Conservation (phyloP, 2,888 invertebrate species). For the Diadegma fenestrale region DNA sequence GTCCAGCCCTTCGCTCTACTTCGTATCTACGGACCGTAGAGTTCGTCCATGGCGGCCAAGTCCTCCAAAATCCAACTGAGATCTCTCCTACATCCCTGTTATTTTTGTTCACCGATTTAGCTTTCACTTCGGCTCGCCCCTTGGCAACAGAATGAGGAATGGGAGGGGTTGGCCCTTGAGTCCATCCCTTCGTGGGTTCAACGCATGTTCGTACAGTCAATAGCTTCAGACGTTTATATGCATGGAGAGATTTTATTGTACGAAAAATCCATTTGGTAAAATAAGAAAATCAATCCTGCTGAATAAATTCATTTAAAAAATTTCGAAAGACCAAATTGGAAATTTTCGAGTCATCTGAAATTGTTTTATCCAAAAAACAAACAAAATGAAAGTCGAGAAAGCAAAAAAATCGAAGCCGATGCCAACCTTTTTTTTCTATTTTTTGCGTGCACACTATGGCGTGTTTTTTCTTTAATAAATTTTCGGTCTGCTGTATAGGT, state of each 20-base stretch:
- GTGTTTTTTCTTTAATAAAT: background rate
- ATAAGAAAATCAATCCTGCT: background rate
- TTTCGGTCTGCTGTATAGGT: background rate
- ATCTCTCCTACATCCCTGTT: slow-evolving; percentile 76
- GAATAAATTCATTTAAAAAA: background rate
- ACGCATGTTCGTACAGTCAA: background rate
- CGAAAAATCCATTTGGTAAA: background rate
- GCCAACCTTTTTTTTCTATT: background rate
- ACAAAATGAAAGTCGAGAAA: background rate
- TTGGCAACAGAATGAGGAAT: slow-evolving; percentile 53
- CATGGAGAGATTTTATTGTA: background rate
- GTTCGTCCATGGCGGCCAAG: slow-evolving; percentile 63
- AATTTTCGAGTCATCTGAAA: background rate
- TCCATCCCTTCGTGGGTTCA: slow-evolving; percentile 24
- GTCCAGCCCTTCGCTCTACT: slow-evolving; percentile 35
- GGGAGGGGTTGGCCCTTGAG: slow-evolving; percentile 36
- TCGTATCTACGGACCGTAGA: background rate
- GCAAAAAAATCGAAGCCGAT: background rate
- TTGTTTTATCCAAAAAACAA: background rate
- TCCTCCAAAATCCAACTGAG: slow-evolving; percentile 54
- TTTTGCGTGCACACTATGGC: background rate
- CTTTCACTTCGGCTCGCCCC: slow-evolving; percentile 78
- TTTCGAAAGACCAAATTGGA: background rate
- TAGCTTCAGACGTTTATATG: background rate
- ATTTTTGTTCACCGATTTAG: slow-evolving; percentile 73